Base-by-base conservation (phyloP, 1,140 invertebrate genomes). In the Chrysopa pallens region DNA sequence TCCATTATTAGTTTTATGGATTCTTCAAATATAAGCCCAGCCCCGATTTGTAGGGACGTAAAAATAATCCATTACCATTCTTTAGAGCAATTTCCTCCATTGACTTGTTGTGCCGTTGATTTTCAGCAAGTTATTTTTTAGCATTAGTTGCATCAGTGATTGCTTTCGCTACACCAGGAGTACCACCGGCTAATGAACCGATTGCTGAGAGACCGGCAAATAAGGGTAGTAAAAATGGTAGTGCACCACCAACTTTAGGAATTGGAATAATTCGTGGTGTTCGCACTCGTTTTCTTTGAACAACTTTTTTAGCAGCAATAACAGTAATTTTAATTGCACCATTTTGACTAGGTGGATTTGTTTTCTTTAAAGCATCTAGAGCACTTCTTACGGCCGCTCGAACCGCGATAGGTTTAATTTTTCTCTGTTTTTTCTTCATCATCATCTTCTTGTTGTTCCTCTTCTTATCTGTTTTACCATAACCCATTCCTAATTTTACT, bases 121-220 rank as follows among this genome's bases (percentile, higher is more conserved):
- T 38, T 47, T 61, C 56, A 45, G 52, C 37, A 7, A 59, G 41
- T 36, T 52, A 37, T 48, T 55, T 38, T 48, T 50, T 43, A 37
- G 50, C 56, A 39, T 44, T 42, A 40, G 52, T 52, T 13, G 54
- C 50, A 43, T 52, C 54, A 45, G 52, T 56, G 0, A 58, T 49
- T 13, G 54, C 52, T 50, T 59, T 59, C 9, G 49, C 52, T 13
- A 60, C 51, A 28, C 46, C 49, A 7, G 56, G 46, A 14, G 52
- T 52, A 2, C 56, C 55, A 9, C 52, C 54, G 11, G 49, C 41
- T 40, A 64, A 29, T 7, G 46, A 46, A 40, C 61, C 58, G n/a
- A 54, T 11, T 15, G 57, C 60, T 14, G 50, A 55, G 14, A 64
- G 44, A 31, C 54, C 56, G 7, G 58, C 55, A 47, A 61, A 55